A percentile compares a stretch with the other conserved stretches of the same genome.
phyloP scores from a whole-genome alignment of 2,797 vertebrate genomes.

The Pyrocephalus nanus region DNA sequence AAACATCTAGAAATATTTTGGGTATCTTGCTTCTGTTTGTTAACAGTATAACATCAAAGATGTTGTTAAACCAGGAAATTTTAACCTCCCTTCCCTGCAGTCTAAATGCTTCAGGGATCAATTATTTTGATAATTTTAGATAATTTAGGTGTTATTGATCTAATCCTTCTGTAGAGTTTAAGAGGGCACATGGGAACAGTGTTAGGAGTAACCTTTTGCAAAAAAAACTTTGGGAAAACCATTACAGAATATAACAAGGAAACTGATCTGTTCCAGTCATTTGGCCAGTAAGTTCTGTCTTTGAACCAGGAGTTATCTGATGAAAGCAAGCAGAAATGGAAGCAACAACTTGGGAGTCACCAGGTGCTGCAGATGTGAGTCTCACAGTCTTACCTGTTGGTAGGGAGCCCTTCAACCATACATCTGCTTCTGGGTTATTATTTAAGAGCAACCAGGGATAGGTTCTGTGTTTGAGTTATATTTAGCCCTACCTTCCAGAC shows the following conservation, averaged over 20 bases:
- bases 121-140: not conserved
- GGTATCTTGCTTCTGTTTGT: not conserved
- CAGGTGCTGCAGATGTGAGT: not conserved
- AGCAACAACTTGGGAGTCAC: not conserved
- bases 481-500: not conserved
- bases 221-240: not conserved
- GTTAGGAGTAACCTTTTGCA: not conserved
- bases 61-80: not conserved
- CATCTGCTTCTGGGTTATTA: not conserved
- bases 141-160: not conserved
- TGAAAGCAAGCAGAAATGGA: not conserved
- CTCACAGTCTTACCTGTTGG: not conserved
- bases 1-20: not conserved
- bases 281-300: rapidly evolving
- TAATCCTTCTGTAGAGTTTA: not conserved
- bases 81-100: not conserved
- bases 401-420: rapidly evolving
- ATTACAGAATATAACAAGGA: rapidly evolving
- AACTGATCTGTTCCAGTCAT: rapidly evolving
- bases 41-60: not conserved
- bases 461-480: rapidly evolving
- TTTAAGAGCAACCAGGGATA: not conserved
- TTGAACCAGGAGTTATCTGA: not conserved
- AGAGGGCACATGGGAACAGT: not conserved
- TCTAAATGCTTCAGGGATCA: not conserved